Percentiles rank a stretch among this genome's conserved stretches.
These are phyloP conservation scores for Apotomis turbidana DNA, from an alignment of 2,888 invertebrate species.

Conservation along the genomic window DNA sequence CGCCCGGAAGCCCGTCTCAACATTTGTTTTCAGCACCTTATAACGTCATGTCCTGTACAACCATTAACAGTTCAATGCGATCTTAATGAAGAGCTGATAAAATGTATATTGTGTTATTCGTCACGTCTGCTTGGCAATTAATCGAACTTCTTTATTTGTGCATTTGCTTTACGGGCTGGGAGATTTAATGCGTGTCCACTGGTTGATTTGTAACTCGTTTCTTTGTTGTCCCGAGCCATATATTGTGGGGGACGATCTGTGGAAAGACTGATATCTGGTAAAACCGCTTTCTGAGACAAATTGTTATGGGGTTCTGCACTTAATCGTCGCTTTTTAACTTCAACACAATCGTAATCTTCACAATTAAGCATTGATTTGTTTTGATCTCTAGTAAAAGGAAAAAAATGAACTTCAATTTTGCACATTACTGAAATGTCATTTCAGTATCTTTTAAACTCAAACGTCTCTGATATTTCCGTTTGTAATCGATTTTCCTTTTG, in stretches of 20 bases:
- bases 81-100: constrained; percentile 81
- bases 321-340: constrained; percentile 34
- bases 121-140: constrained; percentile 74
- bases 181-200: constrained; percentile 72
- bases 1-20: constrained; percentile 66
- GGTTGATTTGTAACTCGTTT: constrained; percentile 76
- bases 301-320: constrained; percentile 46
- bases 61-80: constrained; percentile 80
- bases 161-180: constrained; percentile 67
- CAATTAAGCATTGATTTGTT: constrained; percentile 20
- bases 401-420: too few species aligned
- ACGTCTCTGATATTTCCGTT: not conserved
- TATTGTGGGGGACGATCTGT: constrained; percentile 73
- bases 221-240: constrained; percentile 74
- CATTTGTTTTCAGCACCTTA: constrained; percentile 74
- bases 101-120: constrained; percentile 78
- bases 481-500: constrained; percentile 45
- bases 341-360: constrained; percentile 28
- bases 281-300: constrained; percentile 61
- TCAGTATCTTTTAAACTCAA: too few species aligned
- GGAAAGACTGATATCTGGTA: constrained; percentile 69
- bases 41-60: constrained; percentile 68
- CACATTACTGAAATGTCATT: too few species aligned
- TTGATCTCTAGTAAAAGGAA: not conserved
- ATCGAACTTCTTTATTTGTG: constrained; percentile 70